Base-by-base conservation (phyloP, 2,797 vertebrate genomes). In the Anguilla obscura region DNA sequence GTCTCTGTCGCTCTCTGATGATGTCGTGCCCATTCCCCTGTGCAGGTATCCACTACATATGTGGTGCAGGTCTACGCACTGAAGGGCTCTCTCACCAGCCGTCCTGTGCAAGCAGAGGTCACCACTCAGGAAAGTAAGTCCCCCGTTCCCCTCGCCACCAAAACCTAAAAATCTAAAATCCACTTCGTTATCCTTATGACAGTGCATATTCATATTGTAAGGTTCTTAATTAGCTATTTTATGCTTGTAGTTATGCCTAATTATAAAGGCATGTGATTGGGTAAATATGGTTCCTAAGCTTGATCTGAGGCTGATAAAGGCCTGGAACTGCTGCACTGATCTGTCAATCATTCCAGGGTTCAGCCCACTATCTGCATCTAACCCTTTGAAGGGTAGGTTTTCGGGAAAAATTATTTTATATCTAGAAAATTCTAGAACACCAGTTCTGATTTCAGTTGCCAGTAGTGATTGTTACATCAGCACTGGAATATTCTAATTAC, bases 101-200 rank as follows among this genome's bases (percentile, higher is more conserved):
- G 95, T 36, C 97, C 98, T 0, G 95, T 96, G 91, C 96, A 97
- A 86, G 97, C 96, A 45, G 96, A 97, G 74, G 94, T 98, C 90
- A 96, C 95, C 33, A 99, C 99, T 54, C 92, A 97, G 85, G 98
- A 99, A 90, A 99, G 99, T 99, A 94, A 98, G 98, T 96, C 58
- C 33, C 50, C 60, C 1, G 36, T 30, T 0, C 10, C 45, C 21
- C 21, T 48, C 18, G 1, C 5, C 6, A 82, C 5, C 45, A 33
- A 33, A 33, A 27, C 66, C 18, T 60, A 82, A 27, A 50, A 50
- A 27, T 83, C 18, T 48, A 63, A 27, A 50, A 86, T 50, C 60
- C 24, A 40, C 16, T 84, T 36, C 4, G 60, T 87, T 66, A 14
- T 18, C 27, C 3, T 33, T 54, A 58, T 58, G n/a, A 85, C 7